These are phyloP conservation scores for Alcis repandata DNA, from an alignment of 2,888 invertebrate species.

Conservation along the genomic window DNA sequence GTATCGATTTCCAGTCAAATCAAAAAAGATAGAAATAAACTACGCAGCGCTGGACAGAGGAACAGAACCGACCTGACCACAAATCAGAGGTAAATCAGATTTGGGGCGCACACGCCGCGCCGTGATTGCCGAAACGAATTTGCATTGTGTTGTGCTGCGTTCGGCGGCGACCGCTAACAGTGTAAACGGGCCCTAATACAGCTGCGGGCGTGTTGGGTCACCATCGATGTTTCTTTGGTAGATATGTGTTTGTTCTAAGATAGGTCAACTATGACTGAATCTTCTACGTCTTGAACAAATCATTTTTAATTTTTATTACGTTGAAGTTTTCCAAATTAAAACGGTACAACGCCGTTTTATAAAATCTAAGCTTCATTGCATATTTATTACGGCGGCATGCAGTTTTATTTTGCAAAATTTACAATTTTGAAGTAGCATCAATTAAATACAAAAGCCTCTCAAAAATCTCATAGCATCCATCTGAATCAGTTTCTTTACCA, in stretches of 20 bases:
- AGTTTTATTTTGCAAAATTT: too few species aligned
- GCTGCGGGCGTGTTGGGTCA: conserved; percentile 26
- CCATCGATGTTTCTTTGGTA: conserved; percentile 15
- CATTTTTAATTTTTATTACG: too few species aligned
- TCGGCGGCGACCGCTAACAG: conserved; percentile 62
- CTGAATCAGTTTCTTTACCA: background rate
- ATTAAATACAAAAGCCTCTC: background rate
- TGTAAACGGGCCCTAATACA: conserved; percentile 54
- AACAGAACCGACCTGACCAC: conserved; percentile 66
- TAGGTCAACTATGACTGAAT: too few species aligned
- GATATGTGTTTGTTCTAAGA: background rate
- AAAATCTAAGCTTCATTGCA: too few species aligned
- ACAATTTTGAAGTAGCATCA: too few species aligned
- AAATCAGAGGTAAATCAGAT: conserved; percentile 84
- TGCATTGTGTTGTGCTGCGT: conserved; percentile 57
- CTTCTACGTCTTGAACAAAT: too few species aligned
- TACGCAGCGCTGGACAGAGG: conserved; percentile 24
- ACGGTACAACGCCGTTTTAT: too few species aligned
- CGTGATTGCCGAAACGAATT: conserved; percentile 80
- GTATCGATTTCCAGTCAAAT: too few species aligned
- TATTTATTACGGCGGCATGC: too few species aligned
- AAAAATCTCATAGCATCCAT: background rate
- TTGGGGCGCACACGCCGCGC: conserved; percentile 69
- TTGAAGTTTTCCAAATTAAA: too few species aligned
- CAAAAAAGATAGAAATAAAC: conserved; percentile 18